These are phyloP conservation scores for Anguilla anguilla DNA, from an alignment of 2,797 vertebrate species.

Conservation along the genomic window DNA sequence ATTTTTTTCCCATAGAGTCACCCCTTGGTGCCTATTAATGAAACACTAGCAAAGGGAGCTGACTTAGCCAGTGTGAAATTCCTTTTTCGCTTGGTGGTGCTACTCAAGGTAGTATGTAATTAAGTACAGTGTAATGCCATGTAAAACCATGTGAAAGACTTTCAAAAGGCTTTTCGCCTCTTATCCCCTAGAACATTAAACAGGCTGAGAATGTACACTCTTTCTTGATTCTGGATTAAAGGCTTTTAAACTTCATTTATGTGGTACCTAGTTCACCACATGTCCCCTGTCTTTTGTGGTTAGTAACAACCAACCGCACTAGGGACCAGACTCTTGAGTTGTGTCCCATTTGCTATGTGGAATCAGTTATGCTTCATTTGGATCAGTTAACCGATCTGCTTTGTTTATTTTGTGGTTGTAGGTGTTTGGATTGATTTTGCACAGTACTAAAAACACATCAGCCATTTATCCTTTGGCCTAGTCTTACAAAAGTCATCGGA, in stretches of 20 bases:
- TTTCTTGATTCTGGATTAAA: no score
- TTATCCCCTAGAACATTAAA: not conserved
- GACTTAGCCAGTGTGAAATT: not conserved
- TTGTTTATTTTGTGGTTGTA: no score
- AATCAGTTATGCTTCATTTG: no score
- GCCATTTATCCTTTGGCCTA: not conserved
- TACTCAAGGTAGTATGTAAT: not conserved
- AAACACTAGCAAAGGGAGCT: not conserved
- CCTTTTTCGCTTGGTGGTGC: not conserved
- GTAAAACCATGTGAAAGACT: not conserved
- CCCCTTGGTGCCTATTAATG: not conserved
- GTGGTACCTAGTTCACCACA: no score
- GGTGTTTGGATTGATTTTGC: no score
- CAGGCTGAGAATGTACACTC: no score
- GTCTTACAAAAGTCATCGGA: not conserved
- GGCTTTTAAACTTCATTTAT: no score
- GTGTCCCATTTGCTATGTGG: no score
- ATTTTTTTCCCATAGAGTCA: not conserved
- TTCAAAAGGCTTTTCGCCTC: not conserved
- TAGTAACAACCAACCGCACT: no score
- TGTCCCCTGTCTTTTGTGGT: no score
- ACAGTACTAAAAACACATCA: not conserved
- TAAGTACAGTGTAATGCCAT: not conserved
- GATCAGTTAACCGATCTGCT: no score
- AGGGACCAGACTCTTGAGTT: no score